These are phyloP conservation scores for Drosophila macrospina DNA, from an alignment of 2,888 invertebrate species.

Conservation along the genomic window DNA sequence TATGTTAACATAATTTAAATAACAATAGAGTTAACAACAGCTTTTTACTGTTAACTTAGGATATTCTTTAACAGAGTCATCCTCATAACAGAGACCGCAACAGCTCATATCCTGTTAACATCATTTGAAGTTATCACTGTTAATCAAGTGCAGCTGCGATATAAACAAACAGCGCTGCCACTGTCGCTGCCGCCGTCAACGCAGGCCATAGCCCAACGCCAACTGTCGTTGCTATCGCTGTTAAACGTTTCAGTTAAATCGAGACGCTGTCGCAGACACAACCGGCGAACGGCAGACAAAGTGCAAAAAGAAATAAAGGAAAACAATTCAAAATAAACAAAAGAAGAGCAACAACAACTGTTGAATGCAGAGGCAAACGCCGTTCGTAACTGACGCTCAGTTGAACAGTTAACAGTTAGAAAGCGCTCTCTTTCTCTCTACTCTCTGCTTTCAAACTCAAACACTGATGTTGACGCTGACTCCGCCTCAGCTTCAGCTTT, in stretches of 20 bases:
- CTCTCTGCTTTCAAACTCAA: background rate
- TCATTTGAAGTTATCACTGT: slow-evolving; percentile 10
- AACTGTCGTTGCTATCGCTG: slow-evolving; percentile 17
- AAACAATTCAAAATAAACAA: slow-evolving; percentile 21
- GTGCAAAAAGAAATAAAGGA: slow-evolving; percentile 4
- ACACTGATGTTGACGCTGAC: background rate
- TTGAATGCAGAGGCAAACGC: slow-evolving; percentile 27
- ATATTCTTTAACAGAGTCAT: too few species aligned
- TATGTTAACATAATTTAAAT: too few species aligned
- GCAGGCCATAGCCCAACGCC: slow-evolving; percentile 5
- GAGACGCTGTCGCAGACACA: slow-evolving; percentile 53
- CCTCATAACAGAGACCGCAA: background rate
- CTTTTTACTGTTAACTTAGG: too few species aligned
- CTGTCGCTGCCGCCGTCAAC: slow-evolving; percentile 4
- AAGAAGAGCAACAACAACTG: slow-evolving; percentile 17
- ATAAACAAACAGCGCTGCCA: slow-evolving; percentile 22
- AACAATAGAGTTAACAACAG: too few species aligned
- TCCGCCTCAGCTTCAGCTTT: background rate
- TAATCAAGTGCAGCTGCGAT: slow-evolving; percentile 3
- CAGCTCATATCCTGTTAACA: background rate
- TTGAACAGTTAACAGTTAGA: slow-evolving; percentile 31
- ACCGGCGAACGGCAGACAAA: slow-evolving; percentile 17
- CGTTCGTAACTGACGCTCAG: slow-evolving; percentile 25
- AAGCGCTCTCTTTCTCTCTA: slow-evolving; percentile 2
- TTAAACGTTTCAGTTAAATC: slow-evolving; percentile 49